Base-by-base conservation (phyloP, 2,113 vertebrate species). In the Hemichromis elongatus region DNA sequence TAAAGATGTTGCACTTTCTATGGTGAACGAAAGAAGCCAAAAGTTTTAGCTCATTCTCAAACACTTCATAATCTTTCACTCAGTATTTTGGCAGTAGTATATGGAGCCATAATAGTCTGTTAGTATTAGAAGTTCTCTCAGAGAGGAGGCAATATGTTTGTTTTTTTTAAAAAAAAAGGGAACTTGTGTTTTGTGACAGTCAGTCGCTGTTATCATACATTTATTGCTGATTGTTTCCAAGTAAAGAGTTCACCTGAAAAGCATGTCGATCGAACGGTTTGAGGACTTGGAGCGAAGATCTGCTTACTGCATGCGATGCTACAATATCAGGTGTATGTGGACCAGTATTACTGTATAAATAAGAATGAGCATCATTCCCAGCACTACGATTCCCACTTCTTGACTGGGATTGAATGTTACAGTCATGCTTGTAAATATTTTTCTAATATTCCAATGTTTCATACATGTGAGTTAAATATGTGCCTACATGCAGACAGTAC, bases 361-460 rank as follows among this genome's bases (percentile, higher is more conserved):
- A 87, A 54, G 45, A 21, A 19, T 1, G 26, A 50, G 26, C 35
- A 24, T 73, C 50, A 6, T 79, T 87, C 50, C 16, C 85, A 37
- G 84, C 83, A 45, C 79, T 81, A 61, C 18, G 68, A 90, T 80
- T 90, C 57, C 61, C 35, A 30, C 55, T 59, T 47, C 86, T 89
- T 61, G 81, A 86, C 80, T 85, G 83, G 77, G 78, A 81, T 56
- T 84, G 80, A 90, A 91, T 81, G 88, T 89, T 85, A 68, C 52
- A 63, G 80, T 61, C 68, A 13, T 56, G 79, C 40, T 42, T 94
- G 94, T 95, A 95, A 92, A 92, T 93, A 93, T 10, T 82, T 90
- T 84, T 77, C 81, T 86, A 87, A 70, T 68, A 30, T 81, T 86
- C 56, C 61, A 84, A 35, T 77, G 61, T 82, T 87, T 88, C 47